Conservation (phyloP, 2,797 vertebrate species). For the Muscicapa comitata region DNA sequence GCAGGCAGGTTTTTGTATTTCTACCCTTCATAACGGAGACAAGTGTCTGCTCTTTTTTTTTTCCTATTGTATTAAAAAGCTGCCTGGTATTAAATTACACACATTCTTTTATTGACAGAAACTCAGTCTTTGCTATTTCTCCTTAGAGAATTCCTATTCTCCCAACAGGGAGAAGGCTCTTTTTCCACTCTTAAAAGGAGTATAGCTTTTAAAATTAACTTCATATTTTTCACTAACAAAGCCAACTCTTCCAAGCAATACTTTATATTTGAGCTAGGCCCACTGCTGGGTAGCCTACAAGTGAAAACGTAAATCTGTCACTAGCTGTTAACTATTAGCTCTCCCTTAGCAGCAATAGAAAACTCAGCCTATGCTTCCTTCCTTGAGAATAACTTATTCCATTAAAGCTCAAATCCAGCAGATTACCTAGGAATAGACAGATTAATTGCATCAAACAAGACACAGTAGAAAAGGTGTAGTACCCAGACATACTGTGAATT, state of each 20-base stretch:
- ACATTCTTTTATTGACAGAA: constrained; percentile 15
- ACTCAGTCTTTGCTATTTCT: neutral
- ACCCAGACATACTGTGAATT: neutral
- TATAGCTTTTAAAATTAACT: neutral
- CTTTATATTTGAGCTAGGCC: neutral
- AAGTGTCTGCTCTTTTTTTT: neutral
- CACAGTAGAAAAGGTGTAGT: neutral
- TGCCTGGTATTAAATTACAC: constrained; percentile 18
- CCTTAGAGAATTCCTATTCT: neutral
- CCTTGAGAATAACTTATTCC: neutral
- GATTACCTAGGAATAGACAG: neutral
- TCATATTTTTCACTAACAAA: neutral
- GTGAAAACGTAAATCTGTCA: neutral
- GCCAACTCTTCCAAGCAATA: neutral
- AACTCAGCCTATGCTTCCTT: neutral
- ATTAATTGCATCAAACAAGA: neutral
- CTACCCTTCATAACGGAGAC: neutral
- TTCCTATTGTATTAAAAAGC: neutral
- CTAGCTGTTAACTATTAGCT: neutral
- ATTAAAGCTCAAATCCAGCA: neutral
- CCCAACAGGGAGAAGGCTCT: neutral
- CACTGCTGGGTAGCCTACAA: neutral
- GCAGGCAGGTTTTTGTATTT: neutral
- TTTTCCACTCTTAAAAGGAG: neutral
- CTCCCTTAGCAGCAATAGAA: neutral